Evolutionary conservation across 2,888 invertebrate species (phyloP).

Genomic region (Julus scanicus): DNA sequence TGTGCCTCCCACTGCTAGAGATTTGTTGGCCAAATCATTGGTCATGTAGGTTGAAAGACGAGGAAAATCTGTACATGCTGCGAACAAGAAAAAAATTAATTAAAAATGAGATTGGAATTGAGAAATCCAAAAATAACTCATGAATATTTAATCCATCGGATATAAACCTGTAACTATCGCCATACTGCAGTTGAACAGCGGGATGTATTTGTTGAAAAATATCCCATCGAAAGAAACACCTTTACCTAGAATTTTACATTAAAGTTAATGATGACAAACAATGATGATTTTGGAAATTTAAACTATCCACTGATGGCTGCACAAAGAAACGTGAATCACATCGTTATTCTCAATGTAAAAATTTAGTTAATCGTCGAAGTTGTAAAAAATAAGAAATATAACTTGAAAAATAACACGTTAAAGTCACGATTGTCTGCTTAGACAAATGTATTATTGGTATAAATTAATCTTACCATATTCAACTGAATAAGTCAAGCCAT

Average conservation of each 20-base stretch:
- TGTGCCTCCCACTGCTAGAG: background rate
- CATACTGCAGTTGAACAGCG: background rate
- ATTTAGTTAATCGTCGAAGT: too few species aligned
- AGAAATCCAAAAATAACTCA: background rate
- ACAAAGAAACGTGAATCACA: background rate
- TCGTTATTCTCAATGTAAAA: background rate
- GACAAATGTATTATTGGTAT: background rate
- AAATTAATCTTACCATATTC: conserved; percentile 7
- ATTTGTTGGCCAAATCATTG: background rate
- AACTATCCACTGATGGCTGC: background rate
- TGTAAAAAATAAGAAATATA: too few species aligned
- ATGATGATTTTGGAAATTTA: background rate
- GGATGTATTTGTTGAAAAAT: background rate
- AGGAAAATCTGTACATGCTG: background rate
- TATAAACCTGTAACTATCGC: background rate
- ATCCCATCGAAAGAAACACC: background rate
- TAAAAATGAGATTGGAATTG: background rate
- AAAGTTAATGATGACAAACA: background rate
- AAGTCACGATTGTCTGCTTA: background rate
- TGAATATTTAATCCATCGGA: background rate
- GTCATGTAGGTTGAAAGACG: background rate
- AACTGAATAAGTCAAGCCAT: background rate
- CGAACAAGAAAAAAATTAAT: background rate
- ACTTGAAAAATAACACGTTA: background rate
- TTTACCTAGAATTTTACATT: background rate